Base-by-base conservation (phyloP, 2,113 vertebrate genomes). In the Corythoichthys intestinalis region DNA sequence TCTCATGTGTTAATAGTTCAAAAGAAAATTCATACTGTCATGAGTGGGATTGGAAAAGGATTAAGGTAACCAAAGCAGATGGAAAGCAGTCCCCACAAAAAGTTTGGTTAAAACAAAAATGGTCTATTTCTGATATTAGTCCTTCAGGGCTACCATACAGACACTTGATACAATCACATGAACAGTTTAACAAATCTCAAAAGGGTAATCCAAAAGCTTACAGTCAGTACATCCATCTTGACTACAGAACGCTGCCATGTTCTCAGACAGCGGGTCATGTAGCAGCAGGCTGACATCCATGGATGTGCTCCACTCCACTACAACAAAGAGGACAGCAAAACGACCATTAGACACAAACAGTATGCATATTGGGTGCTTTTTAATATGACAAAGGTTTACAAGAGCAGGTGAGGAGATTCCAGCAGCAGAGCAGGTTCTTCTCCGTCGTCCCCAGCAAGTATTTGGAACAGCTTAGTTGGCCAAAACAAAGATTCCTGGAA, bases 381-480 rank as follows among this genome's bases (percentile, higher is more conserved):
- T 37, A 15, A 37, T 12, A 15, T 15, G 11, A 41, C 6, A 50
- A 2, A 17, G 59, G 38, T 94, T 93, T 92, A 98, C 97, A 64
- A 78, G 92, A 83, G 91, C 96, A 98, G 57, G 91, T 96, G 86
- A 98, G 95, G 44, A 99, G 93, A 88, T 99, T 98, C 97, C 97
- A 99, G 87, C 95, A 98, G 91, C 94, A 96, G 37, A 98, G 92
- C 69, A 94, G 91, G 69, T 92, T 92, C 62, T 72, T 79, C 37
- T 82, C 88, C n/a, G 94, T 95, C 61, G 91, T 87, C 76, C 93
- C 93, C 61, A 99, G 87, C 74, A 99, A 93, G 88, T 94, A 98
- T 75, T 95, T 99, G 4, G 95, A 96, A 84, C 94, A 97, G 38
- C 92, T 94, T 39, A 93, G 83, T 75, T 88, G 93, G 12, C 97